Evolutionary conservation across 2,888 invertebrate genomes (phyloP), one percentile per base, ranked within the genome.

Genomic region (Sphaerophoria taeniata): DNA sequence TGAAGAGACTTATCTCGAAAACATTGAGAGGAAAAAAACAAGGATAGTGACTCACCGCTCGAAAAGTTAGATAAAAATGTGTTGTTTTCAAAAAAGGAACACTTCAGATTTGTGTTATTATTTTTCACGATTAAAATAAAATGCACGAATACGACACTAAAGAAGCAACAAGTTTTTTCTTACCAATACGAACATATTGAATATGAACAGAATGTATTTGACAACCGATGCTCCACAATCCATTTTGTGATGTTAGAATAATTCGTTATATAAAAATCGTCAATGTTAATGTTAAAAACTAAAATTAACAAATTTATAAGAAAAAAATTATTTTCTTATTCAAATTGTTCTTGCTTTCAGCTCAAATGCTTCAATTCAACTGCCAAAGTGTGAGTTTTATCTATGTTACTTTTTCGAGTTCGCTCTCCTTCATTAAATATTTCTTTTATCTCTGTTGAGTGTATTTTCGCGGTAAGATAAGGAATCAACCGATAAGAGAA

Each of bases 161-260:
- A 24, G 2, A 24, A 24, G 2, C 24, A 39, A 39, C 9, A 39
- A n/a, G n/a, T n/a, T 39, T 39, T 51, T 16, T 75, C 96, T 95
- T 92, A 96, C 96, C 94, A 95, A 95, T 90, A 95, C 95, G 78
- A 96, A 89, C 89, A 96, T 93, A 90, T 96, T 96, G 92, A 96
- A 96, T 92, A 96, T 93, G 92, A 96, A 97, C 87, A 97, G 94
- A 89, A 96, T 94, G 93, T 96, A 96, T 93, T 97, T 97, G 90
- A 96, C 94, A 92, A 95, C 94, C 91, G 95, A 94, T 92, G 95
- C 95, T 90, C 95, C 95, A 92, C 95, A 95, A 93, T 94, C 94
- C 95, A 95, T 95, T 90, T 92, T 93, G 91, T 55, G 47, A 33
- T 67, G 4, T n/a, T 31, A 0, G n/a, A 47, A 7, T 3, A 0